Conservation (phyloP, 2,888 invertebrate species). For the Diaphora mendica region DNA sequence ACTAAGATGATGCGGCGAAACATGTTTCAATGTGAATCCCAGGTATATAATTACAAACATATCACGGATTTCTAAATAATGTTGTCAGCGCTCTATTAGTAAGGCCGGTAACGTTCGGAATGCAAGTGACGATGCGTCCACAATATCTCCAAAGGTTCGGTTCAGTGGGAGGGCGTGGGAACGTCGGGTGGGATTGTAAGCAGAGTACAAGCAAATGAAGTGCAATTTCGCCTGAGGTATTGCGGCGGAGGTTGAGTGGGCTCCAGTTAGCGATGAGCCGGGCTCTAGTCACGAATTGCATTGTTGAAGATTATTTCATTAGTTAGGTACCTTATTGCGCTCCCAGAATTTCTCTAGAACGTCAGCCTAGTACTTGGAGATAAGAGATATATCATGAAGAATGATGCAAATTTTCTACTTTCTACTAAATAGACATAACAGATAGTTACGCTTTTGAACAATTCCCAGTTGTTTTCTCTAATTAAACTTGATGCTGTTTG, state of each 20-base stretch:
- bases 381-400: constrained; percentile 21
- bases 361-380: constrained; percentile 21
- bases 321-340: constrained; percentile 60
- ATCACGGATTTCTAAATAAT: constrained; percentile 64
- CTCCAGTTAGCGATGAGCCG: constrained; percentile 45
- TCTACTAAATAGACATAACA: constrained; percentile 25
- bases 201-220: constrained; percentile 78
- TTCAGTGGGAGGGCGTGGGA: constrained; percentile 72
- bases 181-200: constrained; percentile 64
- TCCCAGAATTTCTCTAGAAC: constrained; percentile 39
- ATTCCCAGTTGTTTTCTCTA: constrained; percentile 50
- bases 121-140: constrained; percentile 54
- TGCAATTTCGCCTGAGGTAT: constrained; percentile 75
- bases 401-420: constrained; percentile 29
- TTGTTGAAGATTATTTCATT: constrained; percentile 78
- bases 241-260: constrained; percentile 60
- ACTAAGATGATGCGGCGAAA: constrained; percentile 72
- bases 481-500: constrained; percentile 52
- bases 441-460: constrained; percentile 27
- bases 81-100: constrained; percentile 65
- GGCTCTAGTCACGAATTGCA: constrained; percentile 69
- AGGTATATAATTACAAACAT: constrained; percentile 68
- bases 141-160: constrained; percentile 55
- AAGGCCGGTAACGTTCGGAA: constrained; percentile 49
- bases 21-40: constrained; percentile 58